phyloP scores from a whole-genome alignment of 2,797 vertebrate genomes.

The Neomorphus geoffroyi region DNA sequence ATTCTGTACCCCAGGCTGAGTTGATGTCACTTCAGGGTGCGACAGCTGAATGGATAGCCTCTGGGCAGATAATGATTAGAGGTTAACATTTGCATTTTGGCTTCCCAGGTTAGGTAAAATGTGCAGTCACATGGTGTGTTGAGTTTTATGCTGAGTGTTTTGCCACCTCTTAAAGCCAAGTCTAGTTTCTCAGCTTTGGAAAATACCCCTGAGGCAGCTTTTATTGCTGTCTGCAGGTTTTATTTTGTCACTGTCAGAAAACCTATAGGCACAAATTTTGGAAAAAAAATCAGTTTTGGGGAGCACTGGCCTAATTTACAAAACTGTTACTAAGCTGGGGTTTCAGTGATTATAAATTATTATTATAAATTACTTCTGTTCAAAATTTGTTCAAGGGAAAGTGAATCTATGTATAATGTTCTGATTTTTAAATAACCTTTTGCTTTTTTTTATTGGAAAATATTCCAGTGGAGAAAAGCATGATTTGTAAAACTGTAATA shows the following conservation, averaged over 20 bases:
- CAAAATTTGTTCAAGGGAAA: neutral
- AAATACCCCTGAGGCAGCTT: neutral
- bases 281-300: neutral
- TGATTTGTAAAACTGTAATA: neutral
- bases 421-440: neutral
- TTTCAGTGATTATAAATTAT: neutral
- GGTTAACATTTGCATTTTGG: neutral
- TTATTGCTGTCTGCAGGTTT: neutral
- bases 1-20: too few relatives aligned
- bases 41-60: neutral
- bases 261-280: neutral
- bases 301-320: neutral
- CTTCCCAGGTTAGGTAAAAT: neutral
- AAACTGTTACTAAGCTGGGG: neutral
- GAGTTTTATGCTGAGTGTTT: neutral
- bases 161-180: neutral
- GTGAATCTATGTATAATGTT: neutral
- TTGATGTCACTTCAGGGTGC: too few relatives aligned
- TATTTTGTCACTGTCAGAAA: neutral
- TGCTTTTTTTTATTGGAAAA: neutral
- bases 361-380: neutral
- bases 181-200: neutral
- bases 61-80: neutral
- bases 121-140: neutral
- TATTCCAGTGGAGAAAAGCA: neutral